phyloP scores from a whole-genome alignment of 2,888 invertebrate species.

The Horisme vitalbata region DNA sequence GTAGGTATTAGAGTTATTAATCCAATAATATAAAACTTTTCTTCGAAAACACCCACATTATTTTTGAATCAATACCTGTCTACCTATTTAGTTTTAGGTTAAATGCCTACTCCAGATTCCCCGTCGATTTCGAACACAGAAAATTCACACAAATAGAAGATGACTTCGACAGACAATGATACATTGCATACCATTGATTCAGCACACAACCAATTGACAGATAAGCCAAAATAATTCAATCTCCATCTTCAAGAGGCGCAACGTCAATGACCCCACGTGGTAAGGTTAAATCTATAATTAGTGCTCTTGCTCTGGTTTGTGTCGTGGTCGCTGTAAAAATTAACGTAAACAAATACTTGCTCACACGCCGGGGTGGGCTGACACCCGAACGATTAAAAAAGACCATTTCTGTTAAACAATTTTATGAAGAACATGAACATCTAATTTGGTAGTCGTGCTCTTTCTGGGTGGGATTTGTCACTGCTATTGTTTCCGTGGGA shows the following conservation, averaged over 20 bases:
- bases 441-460: not conserved
- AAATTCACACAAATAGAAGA: slow-evolving; percentile 4
- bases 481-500: slow-evolving; percentile 11
- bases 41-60: too few relatives aligned
- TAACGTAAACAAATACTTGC: slow-evolving; percentile 75
- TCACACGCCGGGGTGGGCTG: slow-evolving; percentile 77
- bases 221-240: slow-evolving; percentile 34
- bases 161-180: slow-evolving; percentile 7
- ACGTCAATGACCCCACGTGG: slow-evolving; percentile 75
- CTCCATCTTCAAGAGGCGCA: slow-evolving; percentile 33
- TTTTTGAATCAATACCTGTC: too few relatives aligned
- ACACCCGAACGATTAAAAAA: slow-evolving; percentile 26
- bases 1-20: too few relatives aligned
- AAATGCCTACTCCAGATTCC: too few relatives aligned
- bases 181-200: slow-evolving; percentile 23
- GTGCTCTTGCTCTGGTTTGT: slow-evolving; percentile 77
- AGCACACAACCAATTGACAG: slow-evolving; percentile 26
- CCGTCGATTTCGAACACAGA: not conserved
- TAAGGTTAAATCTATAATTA: slow-evolving; percentile 77
- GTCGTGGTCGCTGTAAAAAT: slow-evolving; percentile 81
- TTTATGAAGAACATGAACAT: not conserved
- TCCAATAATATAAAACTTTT: too few relatives aligned
- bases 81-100: too few relatives aligned
- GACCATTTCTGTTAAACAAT: slow-evolving; percentile 10
- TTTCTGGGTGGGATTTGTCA: slow-evolving; percentile 13